Evolutionary conservation across 2,888 invertebrate genomes (phyloP).

Genomic region (Drosophila yooni): DNA sequence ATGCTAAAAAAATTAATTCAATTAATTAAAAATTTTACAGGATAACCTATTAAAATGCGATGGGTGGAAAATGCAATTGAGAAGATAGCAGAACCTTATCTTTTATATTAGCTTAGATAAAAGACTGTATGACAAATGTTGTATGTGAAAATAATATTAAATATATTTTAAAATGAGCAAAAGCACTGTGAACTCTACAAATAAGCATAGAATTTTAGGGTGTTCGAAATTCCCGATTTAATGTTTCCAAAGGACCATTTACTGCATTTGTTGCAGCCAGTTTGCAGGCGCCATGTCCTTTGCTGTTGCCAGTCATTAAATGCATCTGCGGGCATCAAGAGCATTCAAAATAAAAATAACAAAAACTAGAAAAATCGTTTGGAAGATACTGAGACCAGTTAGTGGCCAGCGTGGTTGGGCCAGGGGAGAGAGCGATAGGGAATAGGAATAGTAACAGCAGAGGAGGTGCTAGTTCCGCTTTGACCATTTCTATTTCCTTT

Average conservation of each 20-base stretch:
- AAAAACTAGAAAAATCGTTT: conserved; percentile 48
- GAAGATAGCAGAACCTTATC: neutral
- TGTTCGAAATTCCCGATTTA: conserved; percentile 35
- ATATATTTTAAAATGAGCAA: neutral
- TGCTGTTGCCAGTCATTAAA: conserved; percentile 66
- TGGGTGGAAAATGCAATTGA: neutral
- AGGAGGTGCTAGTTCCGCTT: conserved; percentile 63
- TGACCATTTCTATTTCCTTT: conserved; percentile 77
- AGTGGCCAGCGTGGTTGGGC: conserved; percentile 7
- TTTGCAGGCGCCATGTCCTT: conserved; percentile 40
- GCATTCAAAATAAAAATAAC: conserved; percentile 11
- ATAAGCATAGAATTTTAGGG: conserved; percentile 15
- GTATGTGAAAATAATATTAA: neutral
- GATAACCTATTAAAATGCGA: neutral
- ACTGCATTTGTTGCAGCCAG: conserved; percentile 63
- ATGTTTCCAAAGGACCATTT: conserved; percentile 58
- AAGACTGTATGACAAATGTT: neutral
- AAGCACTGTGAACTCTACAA: neutral
- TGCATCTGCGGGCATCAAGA: conserved; percentile 60
- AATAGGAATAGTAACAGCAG: conserved; percentile 6
- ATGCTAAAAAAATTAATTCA: neutral
- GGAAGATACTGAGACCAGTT: conserved; percentile 44
- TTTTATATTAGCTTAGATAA: neutral
- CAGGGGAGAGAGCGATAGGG: neutral
- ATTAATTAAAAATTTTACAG: neutral